Conservation (phyloP, 2,113 vertebrate genomes). For the Benitochromis conjunctus region DNA sequence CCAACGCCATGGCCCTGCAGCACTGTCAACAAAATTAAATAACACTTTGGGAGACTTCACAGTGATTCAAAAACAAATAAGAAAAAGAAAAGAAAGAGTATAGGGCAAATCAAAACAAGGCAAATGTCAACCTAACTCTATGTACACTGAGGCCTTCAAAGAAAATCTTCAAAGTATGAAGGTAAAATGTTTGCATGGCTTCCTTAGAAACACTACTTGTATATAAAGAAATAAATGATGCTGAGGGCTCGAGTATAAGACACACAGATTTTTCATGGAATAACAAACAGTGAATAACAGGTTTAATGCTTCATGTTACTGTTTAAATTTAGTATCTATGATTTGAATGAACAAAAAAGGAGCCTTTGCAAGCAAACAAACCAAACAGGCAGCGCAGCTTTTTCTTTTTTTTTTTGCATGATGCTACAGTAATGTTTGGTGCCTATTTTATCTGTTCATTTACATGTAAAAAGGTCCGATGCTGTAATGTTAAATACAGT, state of each 20-base stretch:
- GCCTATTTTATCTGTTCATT: neutral
- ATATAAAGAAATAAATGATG: neutral
- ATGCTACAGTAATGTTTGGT: neutral
- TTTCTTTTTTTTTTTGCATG: neutral
- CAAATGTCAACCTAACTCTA: no score
- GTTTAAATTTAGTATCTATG: neutral
- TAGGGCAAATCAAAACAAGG: neutral
- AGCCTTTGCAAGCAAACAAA: neutral
- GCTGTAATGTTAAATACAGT: neutral
- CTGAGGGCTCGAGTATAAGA: neutral
- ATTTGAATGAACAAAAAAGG: neutral
- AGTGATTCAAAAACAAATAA: neutral
- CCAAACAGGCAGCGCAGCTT: fast-evolving
- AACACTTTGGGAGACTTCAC: neutral
- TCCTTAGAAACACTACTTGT: neutral
- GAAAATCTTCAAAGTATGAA: neutral
- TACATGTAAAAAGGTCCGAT: neutral
- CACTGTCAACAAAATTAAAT: neutral
- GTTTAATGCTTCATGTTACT: neutral
- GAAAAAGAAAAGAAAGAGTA: neutral
- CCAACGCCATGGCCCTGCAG: neutral
- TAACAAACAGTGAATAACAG: neutral
- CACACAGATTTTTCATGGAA: neutral
- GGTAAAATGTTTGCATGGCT: neutral
- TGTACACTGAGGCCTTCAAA: neutral